phyloP scores from a whole-genome alignment of 2,888 invertebrate species.

The Leistus spinibarbis region DNA sequence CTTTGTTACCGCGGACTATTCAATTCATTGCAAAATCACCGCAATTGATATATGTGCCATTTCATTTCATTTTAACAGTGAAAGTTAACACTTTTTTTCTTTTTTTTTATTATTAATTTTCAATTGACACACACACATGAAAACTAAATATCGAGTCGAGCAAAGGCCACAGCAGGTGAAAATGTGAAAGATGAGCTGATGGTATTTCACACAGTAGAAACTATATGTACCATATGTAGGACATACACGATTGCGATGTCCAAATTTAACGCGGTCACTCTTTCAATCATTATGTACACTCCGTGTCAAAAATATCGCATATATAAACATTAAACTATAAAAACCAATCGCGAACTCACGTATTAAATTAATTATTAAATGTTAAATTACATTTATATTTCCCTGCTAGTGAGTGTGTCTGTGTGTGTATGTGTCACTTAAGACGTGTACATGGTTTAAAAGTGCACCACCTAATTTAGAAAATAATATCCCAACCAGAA shows the following conservation, averaged over 20 bases:
- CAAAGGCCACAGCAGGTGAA: no score
- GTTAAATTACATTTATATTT: no score
- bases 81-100: neutral
- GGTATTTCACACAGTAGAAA: neutral
- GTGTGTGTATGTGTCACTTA: no score
- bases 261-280: conserved; percentile 3
- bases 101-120: neutral
- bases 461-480: no score
- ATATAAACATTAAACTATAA: no score
- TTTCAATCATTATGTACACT: neutral
- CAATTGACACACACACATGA: no score
- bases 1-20: neutral
- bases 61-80: neutral
- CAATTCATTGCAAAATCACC: neutral
- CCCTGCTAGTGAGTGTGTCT: no score
- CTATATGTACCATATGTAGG: conserved; percentile 1
- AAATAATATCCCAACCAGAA: no score
- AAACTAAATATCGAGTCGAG: no score
- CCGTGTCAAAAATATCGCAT: neutral
- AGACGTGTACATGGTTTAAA: no score
- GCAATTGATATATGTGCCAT: neutral
- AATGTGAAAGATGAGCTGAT: neutral
- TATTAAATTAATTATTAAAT: no score
- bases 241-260: neutral
- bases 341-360: no score